These are phyloP conservation scores for Tachina grossa DNA, from an alignment of 2,888 invertebrate genomes.

Conservation along the genomic window DNA sequence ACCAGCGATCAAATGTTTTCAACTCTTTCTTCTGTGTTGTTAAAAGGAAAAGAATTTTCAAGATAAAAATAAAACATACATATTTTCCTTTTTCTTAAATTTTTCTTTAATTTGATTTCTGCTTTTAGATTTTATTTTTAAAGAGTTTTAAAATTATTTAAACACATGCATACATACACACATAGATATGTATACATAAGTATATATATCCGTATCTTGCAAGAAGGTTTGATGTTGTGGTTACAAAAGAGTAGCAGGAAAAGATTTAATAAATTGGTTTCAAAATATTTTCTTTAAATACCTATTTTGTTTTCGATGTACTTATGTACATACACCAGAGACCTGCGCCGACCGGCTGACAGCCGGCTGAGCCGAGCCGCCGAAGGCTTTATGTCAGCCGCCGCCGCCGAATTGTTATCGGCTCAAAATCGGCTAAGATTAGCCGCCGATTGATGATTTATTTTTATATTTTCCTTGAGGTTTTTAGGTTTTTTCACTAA, in stretches of 20 bases:
- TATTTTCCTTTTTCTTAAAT: constrained; percentile 5
- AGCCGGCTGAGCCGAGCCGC: too few relatives aligned
- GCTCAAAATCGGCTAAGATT: too few relatives aligned
- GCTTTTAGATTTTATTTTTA: neutral
- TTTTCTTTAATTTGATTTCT: constrained; percentile 13
- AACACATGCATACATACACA: too few relatives aligned
- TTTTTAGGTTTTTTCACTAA: too few relatives aligned
- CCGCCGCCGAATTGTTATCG: too few relatives aligned
- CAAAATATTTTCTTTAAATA: constrained; percentile 14
- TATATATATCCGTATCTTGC: neutral
- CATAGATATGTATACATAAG: too few relatives aligned
- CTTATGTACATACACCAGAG: too few relatives aligned
- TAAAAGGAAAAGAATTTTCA: constrained; percentile 16
- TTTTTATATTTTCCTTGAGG: too few relatives aligned
- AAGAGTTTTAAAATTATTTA: constrained; percentile 28
- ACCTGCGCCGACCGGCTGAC: too few relatives aligned
- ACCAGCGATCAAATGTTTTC: neutral
- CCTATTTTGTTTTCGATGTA: neutral
- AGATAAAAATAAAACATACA: constrained; percentile 48
- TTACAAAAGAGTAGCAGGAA: neutral
- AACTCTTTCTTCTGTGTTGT: neutral
- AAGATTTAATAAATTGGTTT: constrained; percentile 63
- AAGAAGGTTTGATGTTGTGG: constrained; percentile 17
- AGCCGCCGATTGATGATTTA: too few relatives aligned
- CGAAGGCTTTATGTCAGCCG: too few relatives aligned